A percentile compares a stretch with the other conserved stretches of the same genome.
Conservation (phyloP, 2,888 invertebrate species). For the Luffia ferchaultella region DNA sequence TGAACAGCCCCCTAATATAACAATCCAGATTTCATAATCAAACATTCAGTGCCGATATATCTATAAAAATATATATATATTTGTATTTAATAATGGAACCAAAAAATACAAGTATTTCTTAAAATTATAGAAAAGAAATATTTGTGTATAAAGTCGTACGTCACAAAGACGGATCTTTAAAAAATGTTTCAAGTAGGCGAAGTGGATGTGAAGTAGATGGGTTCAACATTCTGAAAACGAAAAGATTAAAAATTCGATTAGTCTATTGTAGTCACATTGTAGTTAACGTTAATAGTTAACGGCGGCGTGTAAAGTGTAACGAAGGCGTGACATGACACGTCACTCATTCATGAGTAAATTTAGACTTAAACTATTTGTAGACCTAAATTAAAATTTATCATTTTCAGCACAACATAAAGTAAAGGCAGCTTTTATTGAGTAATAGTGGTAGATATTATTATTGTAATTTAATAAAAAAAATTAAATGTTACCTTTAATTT, state of each 20-base stretch:
- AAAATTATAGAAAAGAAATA: neutral
- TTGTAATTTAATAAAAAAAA: too few relatives aligned
- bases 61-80: slow-evolving; percentile 4
- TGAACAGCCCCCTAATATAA: neutral
- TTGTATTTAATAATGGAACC: neutral
- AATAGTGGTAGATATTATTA: too few relatives aligned
- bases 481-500: too few relatives aligned
- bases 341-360: too few relatives aligned
- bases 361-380: too few relatives aligned
- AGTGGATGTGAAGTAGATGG: slow-evolving; percentile 35
- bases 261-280: neutral
- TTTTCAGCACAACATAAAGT: too few relatives aligned
- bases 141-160: slow-evolving; percentile 23
- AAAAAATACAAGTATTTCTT: neutral
- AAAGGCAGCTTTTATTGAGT: too few relatives aligned
- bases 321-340: neutral
- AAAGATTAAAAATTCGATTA: neutral
- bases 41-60: neutral
- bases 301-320: neutral
- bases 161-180: slow-evolving; percentile 51
- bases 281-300: neutral
- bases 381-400: too few relatives aligned
- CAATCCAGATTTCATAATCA: neutral
- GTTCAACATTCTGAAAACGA: slow-evolving; percentile 36
- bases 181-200: slow-evolving; percentile 36